Percentiles rank a stretch among this genome's conserved stretches.
These are phyloP conservation scores for Pollachius pollachius DNA, from an alignment of 2,113 vertebrate species.

Conservation along the genomic window DNA sequence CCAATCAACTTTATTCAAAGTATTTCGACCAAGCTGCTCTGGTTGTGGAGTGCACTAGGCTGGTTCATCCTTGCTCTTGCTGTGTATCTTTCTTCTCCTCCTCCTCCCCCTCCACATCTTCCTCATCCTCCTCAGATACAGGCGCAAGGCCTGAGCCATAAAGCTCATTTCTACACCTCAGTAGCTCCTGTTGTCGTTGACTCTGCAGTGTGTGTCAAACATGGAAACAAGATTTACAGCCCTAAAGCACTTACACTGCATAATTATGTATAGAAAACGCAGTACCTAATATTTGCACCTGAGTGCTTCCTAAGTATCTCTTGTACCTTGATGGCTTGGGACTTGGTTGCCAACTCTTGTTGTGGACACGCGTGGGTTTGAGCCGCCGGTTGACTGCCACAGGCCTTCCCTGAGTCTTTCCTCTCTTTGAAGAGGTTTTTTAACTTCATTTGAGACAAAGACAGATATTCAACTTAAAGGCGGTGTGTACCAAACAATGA, in stretches of 20 bases:
- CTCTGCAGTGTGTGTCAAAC: conserved; percentile 27
- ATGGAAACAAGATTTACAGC: background rate
- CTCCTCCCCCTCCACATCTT: conserved; percentile 10
- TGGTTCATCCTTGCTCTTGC: conserved; percentile 14
- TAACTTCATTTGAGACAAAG: conserved; percentile 47
- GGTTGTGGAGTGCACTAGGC: conserved; percentile 30
- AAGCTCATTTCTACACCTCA: conserved; percentile 41
- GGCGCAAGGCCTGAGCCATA: conserved; percentile 37
- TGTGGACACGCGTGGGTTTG: conserved; percentile 27
- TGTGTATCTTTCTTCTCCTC: conserved; percentile 18
- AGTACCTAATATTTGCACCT: no score
- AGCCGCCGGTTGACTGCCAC: conserved; percentile 29
- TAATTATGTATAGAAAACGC: no score
- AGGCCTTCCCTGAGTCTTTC: conserved; percentile 33
- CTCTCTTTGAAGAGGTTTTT: conserved; percentile 73
- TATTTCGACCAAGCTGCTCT: conserved; percentile 33
- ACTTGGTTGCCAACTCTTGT: conserved; percentile 45
- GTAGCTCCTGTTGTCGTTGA: conserved; percentile 17
- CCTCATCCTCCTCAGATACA: conserved; percentile 44
- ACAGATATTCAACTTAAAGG: background rate
- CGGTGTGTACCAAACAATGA: background rate
- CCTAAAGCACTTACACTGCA: background rate
- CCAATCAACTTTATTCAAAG: conserved; percentile 8
- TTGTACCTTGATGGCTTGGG: conserved; percentile 53
- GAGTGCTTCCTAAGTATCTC: no score